Evolutionary conservation across 2,113 vertebrate genomes (phyloP), one percentile per base, ranked within the genome.

Genomic region (Zosterops pallidus): DNA sequence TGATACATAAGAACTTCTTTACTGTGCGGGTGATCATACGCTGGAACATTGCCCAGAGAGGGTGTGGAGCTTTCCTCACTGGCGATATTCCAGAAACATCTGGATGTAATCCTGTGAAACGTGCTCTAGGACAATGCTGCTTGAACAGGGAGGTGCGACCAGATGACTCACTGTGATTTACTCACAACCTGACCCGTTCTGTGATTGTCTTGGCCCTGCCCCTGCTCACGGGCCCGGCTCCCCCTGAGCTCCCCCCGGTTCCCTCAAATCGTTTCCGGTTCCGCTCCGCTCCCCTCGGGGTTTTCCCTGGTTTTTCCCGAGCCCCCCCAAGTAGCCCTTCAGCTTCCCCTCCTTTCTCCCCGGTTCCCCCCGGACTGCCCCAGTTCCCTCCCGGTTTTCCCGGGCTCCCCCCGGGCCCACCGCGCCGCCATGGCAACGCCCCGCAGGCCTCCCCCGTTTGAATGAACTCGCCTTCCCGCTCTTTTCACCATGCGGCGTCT

Each of bases 141-240:
- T 31, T 4, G 29, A 22, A 53, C 46, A 41, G 29, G 46, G 39
- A 46, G 11, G 2, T 14, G n/a, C 20, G 11, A 55, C 6, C 19
- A 9, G 33, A 21, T 3, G 60, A 44, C 9, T 9, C 46, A 5
- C n/a, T 4, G 23, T 0, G 28, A 46, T 7, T 29, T 29, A 33
- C 9, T 29, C 25, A 33, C 39, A 25, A 5, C 53, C 28, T 1
- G 39, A 35, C 29, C 6, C 46, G 24, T 21, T 17, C 53, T 2
- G 33, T 2, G 28, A 14, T 16, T 39, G 13, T 46, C 46, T 68
- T 11, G 4, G 59, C 41, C 39, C 23, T 13, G 33, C 4, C 2
- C 42, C 33, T 31, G 26, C 14, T 44, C 67, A 6, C 18, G 19
- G 25, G 44, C 13, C 31, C 35, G 11, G 8, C 49, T 56, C 6